phyloP scores from a whole-genome alignment of 2,113 vertebrate species.

The Oriolus oriolus region DNA sequence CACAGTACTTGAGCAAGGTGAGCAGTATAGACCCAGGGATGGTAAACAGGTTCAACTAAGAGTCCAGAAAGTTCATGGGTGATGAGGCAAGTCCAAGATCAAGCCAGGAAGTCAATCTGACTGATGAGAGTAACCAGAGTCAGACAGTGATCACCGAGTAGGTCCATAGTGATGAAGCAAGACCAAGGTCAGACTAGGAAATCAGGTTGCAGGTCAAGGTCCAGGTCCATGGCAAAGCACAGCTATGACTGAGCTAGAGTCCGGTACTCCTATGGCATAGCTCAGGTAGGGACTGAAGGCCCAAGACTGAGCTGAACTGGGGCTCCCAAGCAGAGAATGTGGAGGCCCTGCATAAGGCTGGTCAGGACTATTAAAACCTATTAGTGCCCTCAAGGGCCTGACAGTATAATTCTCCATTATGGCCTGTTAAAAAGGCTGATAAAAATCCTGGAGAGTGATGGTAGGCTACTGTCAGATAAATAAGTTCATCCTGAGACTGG shows the following conservation, averaged over 20 bases:
- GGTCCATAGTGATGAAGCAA: neutral
- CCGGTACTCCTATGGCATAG: neutral
- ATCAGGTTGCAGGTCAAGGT: neutral
- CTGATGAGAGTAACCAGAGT: neutral
- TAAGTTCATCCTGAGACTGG: neutral
- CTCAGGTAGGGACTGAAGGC: neutral
- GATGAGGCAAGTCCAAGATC: neutral
- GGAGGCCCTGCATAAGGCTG: neutral
- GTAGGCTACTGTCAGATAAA: neutral
- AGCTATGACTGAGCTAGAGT: neutral
- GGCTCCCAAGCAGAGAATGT: neutral
- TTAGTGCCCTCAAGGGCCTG: neutral
- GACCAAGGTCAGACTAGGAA: neutral
- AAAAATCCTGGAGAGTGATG: neutral
- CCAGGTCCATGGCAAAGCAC: neutral
- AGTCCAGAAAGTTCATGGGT: neutral
- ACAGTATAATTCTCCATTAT: neutral
- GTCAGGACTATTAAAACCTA: neutral
- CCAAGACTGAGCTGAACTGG: neutral
- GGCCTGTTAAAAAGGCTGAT: neutral
- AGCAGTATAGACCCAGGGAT: neutral
- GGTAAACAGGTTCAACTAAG: neutral
- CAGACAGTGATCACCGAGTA: neutral
- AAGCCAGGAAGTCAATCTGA: neutral
- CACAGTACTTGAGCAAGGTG: neutral